Percentiles rank a stretch among this genome's conserved stretches.
Evolutionary conservation across 2,888 invertebrate species (phyloP).

Genomic region (Ephialtes manifestator): DNA sequence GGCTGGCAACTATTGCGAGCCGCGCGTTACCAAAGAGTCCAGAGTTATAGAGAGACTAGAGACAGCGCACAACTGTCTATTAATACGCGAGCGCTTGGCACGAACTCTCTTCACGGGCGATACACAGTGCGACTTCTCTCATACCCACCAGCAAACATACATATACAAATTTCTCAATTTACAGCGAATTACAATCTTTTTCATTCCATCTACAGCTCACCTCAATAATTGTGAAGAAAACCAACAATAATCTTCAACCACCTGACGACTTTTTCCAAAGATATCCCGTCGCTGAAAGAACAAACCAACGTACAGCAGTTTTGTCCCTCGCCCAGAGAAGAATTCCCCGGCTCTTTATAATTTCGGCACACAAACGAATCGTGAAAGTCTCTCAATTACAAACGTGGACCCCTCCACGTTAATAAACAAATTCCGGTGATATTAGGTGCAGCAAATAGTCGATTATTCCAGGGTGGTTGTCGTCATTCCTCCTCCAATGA

Average conservation of each 20-base stretch:
- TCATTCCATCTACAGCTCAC: constrained; percentile 10
- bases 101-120: constrained; percentile 64
- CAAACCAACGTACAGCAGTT: neutral
- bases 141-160: constrained; percentile 19
- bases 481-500: neutral
- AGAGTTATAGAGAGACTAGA: constrained; percentile 51
- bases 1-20: constrained; percentile 48
- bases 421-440: constrained; percentile 8
- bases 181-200: neutral
- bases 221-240: constrained; percentile 12
- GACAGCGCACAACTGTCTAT: constrained; percentile 70
- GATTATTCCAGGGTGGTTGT: neutral
- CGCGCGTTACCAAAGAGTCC: constrained; percentile 61
- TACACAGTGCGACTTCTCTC: constrained; percentile 37
- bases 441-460: neutral
- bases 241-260: too few species aligned
- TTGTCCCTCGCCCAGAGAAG: neutral
- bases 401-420: constrained; percentile 24
- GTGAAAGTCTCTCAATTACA: constrained; percentile 15
- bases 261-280: constrained; percentile 1
- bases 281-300: neutral
- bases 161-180: neutral
- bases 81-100: constrained; percentile 72
- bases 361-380: constrained; percentile 6
- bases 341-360: constrained; percentile 1